Conservation (phyloP, 2,113 vertebrate genomes). For the Rhinolophus ferrumequinum region DNA sequence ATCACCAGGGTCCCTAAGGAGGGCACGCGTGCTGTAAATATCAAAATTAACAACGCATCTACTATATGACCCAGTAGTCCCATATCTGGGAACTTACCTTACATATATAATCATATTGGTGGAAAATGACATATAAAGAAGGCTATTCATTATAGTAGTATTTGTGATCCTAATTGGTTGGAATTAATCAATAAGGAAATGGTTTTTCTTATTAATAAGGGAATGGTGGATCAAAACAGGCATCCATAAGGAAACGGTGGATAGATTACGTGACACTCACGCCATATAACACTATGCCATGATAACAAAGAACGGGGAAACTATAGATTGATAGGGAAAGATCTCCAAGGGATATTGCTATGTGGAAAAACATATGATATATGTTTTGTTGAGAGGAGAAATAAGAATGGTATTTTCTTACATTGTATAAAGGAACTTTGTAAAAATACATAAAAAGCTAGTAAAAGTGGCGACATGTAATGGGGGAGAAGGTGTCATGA, state of each 20-base stretch:
- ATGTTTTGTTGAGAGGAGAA: neutral
- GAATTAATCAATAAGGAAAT: neutral
- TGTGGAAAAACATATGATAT: neutral
- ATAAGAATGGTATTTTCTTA: neutral
- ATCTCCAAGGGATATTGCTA: neutral
- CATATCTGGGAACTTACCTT: neutral
- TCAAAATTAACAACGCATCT: conserved; percentile 30
- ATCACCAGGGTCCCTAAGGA: neutral
- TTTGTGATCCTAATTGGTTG: neutral
- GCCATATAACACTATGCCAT: neutral
- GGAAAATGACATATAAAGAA: neutral
- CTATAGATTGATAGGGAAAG: neutral
- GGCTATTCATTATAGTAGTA: neutral
- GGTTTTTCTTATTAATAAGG: neutral
- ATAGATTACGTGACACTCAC: neutral
- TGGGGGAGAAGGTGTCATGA: neutral
- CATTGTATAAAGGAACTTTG: neutral
- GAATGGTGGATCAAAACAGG: neutral
- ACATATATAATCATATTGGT: neutral
- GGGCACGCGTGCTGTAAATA: neutral
- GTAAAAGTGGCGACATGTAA: neutral
- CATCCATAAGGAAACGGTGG: neutral
- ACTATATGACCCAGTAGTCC: neutral
- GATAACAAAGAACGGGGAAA: neutral
- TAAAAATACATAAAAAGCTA: neutral